Evolutionary conservation across 1,140 invertebrate genomes (phyloP).

Genomic region (Bemisia tabaci): DNA sequence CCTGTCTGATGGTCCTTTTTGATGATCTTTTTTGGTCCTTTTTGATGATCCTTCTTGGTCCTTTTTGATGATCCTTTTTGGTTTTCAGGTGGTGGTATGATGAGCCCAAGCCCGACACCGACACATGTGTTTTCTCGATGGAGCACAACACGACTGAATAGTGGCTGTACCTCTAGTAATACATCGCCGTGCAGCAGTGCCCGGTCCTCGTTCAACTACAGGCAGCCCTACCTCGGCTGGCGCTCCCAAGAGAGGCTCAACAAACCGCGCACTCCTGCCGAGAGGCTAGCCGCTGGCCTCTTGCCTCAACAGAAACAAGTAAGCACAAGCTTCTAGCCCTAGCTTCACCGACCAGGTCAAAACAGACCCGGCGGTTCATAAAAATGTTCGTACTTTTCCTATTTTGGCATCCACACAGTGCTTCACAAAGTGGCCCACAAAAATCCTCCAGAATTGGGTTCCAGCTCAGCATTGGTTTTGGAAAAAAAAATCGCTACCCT

Average conservation of each 20-base stretch:
- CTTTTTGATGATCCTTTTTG: no score
- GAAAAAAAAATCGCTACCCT: no score
- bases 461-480: not conserved
- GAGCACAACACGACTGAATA: slow-evolving; percentile 73
- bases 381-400: no score
- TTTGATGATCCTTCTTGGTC: no score
- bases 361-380: no score
- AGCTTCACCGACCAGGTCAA: no score
- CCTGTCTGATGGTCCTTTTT: no score
- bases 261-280: slow-evolving; percentile 65
- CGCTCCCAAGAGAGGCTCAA: slow-evolving; percentile 61
- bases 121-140: slow-evolving; percentile 52
- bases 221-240: slow-evolving; percentile 78
- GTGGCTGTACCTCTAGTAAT: slow-evolving; percentile 37
- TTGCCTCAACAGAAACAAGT: slow-evolving; percentile 34
- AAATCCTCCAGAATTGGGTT: not conserved
- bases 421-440: no score
- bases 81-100: slow-evolving; percentile 20
- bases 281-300: slow-evolving; percentile 46
- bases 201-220: slow-evolving; percentile 47
- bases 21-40: no score
- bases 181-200: slow-evolving; percentile 48
- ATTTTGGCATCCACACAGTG: no score
- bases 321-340: not conserved
- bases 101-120: slow-evolving; percentile 36